These are phyloP conservation scores for Dynastes tityus DNA, from an alignment of 2,888 invertebrate species.

Conservation along the genomic window DNA sequence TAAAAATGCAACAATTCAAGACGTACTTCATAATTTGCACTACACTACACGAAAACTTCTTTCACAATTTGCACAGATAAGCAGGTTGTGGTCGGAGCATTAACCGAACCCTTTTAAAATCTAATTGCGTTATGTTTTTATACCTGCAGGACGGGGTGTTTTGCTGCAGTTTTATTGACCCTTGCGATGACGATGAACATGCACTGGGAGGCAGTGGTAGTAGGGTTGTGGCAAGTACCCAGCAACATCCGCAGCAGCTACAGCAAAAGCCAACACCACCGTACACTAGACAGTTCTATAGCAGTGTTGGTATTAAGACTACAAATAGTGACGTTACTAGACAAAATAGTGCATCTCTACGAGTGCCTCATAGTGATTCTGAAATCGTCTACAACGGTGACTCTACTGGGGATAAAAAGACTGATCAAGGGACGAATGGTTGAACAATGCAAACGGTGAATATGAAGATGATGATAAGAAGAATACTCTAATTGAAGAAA, in stretches of 20 bases:
- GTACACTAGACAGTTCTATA: constrained; percentile 56
- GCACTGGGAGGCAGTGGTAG: constrained; percentile 68
- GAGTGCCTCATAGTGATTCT: constrained; percentile 65
- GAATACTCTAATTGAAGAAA: constrained; percentile 41
- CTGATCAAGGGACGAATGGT: constrained; percentile 61
- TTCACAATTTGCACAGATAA: constrained; percentile 52
- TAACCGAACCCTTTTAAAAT: constrained; percentile 21
- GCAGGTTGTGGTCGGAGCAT: constrained; percentile 51
- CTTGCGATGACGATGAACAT: constrained; percentile 69
- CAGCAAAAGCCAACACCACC: constrained; percentile 56
- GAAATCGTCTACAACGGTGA: constrained; percentile 63
- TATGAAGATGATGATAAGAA: constrained; percentile 52
- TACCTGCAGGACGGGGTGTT: constrained; percentile 70
- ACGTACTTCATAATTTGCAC: constrained; percentile 47
- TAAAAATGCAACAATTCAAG: constrained; percentile 27
- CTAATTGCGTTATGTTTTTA: constrained; percentile 51
- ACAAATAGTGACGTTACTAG: constrained; percentile 63
- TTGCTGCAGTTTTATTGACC: constrained; percentile 71
- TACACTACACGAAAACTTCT: constrained; percentile 43
- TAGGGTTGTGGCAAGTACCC: constrained; percentile 62
- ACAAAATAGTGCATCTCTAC: constrained; percentile 67
- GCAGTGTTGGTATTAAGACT: constrained; percentile 55
- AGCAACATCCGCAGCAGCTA: constrained; percentile 23
- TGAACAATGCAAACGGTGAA: constrained; percentile 61
- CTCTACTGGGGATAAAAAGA: constrained; percentile 63